Evolutionary conservation across 2,797 vertebrate species (phyloP).

Genomic region (Streptopelia turtur): DNA sequence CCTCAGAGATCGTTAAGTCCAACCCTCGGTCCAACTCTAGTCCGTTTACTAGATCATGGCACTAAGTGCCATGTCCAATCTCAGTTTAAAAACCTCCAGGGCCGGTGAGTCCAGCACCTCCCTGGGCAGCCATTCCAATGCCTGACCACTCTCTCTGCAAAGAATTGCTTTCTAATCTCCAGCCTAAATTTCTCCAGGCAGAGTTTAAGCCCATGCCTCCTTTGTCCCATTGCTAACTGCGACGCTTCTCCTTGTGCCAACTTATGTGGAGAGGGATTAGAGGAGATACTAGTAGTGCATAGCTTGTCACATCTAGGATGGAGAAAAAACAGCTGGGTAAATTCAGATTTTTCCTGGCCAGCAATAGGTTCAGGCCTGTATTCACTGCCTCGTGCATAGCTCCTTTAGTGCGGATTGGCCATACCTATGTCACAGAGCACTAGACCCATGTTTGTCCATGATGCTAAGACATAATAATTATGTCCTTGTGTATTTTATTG

Average conservation of each 20-base stretch:
- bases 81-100: no score
- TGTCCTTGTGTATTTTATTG: background rate
- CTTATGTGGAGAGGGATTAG: background rate
- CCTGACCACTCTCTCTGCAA: no score
- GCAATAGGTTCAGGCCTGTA: rapidly evolving
- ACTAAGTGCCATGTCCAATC: no score
- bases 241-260: background rate
- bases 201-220: no score
- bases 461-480: background rate
- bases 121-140: no score
- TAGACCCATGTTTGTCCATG: background rate
- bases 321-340: background rate
- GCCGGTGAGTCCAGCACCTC: no score
- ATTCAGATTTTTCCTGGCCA: background rate
- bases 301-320: background rate
- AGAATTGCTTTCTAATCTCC: no score
- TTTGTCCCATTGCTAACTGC: no score
- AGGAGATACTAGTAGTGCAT: background rate
- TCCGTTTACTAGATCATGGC: no score
- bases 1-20: no score
- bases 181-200: no score
- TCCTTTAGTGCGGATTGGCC: background rate
- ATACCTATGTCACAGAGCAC: background rate
- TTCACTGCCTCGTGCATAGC: background rate
- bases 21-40: no score